These are phyloP conservation scores for Acromyrmex charruanus DNA, from an alignment of 1,140 invertebrate genomes.

Conservation along the genomic window DNA sequence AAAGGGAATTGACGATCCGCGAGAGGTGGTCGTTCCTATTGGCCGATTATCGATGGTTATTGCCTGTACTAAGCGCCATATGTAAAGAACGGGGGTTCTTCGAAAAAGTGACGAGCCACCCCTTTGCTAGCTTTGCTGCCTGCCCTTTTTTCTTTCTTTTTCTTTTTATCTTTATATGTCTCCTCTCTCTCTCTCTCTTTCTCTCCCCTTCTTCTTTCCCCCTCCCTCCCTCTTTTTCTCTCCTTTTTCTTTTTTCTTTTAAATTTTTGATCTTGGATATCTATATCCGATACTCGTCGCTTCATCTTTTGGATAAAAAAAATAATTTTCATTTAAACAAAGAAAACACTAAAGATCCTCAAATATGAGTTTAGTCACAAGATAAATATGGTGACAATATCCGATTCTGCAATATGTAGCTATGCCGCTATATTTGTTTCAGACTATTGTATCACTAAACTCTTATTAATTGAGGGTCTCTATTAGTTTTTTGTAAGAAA, in stretches of 20 bases:
- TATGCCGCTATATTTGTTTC: too few species aligned
- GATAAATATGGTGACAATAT: too few species aligned
- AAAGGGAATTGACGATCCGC: constrained; percentile 70
- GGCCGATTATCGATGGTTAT: constrained; percentile 84
- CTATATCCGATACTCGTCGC: neutral
- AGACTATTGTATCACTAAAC: too few species aligned
- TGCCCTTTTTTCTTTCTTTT: neutral
- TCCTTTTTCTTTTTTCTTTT: neutral
- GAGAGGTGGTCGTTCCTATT: constrained; percentile 74
- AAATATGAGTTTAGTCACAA: neutral
- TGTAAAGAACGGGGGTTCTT: constrained; percentile 70
- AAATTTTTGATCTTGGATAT: neutral
- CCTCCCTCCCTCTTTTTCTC: too few species aligned
- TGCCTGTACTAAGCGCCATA: constrained; percentile 77
- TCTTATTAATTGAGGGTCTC: too few species aligned
- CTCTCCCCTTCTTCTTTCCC: neutral
- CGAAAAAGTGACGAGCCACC: constrained; percentile 32
- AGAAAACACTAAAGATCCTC: neutral
- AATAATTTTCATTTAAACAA: neutral
- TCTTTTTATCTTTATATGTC: neutral
- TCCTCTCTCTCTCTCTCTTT: neutral
- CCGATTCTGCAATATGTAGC: too few species aligned
- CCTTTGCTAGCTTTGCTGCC: neutral
- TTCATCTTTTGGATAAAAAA: neutral
- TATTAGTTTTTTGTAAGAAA: too few species aligned